Conservation (phyloP, 1,140 invertebrate genomes). For the Apis cerana region DNA sequence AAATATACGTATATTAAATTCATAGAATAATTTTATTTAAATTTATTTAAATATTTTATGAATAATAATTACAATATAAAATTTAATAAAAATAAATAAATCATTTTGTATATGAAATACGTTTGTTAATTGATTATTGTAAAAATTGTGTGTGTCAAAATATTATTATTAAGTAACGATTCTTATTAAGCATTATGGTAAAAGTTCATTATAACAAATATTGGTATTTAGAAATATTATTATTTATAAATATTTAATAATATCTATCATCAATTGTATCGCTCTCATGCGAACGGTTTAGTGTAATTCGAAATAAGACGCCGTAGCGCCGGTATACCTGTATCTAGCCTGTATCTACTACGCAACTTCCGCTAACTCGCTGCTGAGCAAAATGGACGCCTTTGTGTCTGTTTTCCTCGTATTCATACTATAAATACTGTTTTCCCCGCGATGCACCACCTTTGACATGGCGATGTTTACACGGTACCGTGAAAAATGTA, state of each 20-base stretch:
- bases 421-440: slow-evolving; percentile 77
- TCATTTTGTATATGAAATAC: too few relatives aligned
- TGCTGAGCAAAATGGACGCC: slow-evolving; percentile 81
- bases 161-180: neutral
- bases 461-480: slow-evolving; percentile 71
- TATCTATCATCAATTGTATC: neutral
- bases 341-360: slow-evolving; percentile 74
- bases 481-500: slow-evolving; percentile 63
- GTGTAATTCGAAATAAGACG: slow-evolving; percentile 59
- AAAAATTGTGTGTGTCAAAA: neutral
- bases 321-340: slow-evolving; percentile 64
- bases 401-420: slow-evolving; percentile 81
- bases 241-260: too few relatives aligned
- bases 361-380: slow-evolving; percentile 79
- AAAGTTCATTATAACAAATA: too few relatives aligned
- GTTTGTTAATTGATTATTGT: too few relatives aligned
- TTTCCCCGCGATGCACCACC: slow-evolving; percentile 66
- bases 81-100: neutral
- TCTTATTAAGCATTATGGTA: too few relatives aligned
- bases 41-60: neutral
- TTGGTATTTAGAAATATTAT: too few relatives aligned
- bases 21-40: neutral
- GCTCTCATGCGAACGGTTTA: slow-evolving; percentile 37
- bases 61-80: neutral
- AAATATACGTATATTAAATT: neutral